Base-by-base conservation (phyloP, 2,797 vertebrate species). In the Lagodon rhomboides region DNA sequence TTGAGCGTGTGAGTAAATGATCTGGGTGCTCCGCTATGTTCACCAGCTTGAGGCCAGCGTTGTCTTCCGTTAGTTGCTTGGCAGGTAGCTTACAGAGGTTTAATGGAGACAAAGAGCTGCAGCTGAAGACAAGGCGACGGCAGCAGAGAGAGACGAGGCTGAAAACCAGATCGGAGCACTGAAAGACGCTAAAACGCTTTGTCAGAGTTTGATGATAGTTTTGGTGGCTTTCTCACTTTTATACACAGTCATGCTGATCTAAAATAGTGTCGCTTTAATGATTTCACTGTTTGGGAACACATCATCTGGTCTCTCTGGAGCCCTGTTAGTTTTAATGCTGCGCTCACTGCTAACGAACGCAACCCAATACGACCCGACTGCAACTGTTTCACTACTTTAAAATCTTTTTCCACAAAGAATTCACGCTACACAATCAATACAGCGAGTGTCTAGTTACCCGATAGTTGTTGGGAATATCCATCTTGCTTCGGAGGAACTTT, bases 401-500 rank as follows among this genome's bases (percentile, higher is more conserved):
- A 43, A 12, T 43, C 4, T 5, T 55, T 50, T 41, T 34, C 44
- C 47, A 51, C 41, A 0, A 23, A 11, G 3, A 5, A 18, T 58
- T 63, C 12, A 1, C 60, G 44, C 12, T 12, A 12, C 47, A 46
- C 44, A 70, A 58, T 56, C 30, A 47, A 61, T 25, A 63, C 23
- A n/a, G 20, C 0, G 51, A 53, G 66, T 17, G 44, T 73, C 2
- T 15, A 38, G 41, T 89, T 96, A 99, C 98, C 97, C 98, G 97
- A 81, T 98, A 99, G 92, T 96, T 97, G 89, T 96, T 97, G 16
- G 98, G 98, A 92, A 99, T 99, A 82, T 99, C 98, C 98, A 99
- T 99, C 94, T 99, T 99, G 96, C 98, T 99, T 90, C 98, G 90
- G 76, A 99, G 97, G 92, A 99, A 99, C 94, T 99, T 99, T 70